Percentiles rank a stretch among this genome's conserved stretches.
Conservation (phyloP, 2,113 vertebrate genomes). For the Rhegmatorhina hoffmannsi region DNA sequence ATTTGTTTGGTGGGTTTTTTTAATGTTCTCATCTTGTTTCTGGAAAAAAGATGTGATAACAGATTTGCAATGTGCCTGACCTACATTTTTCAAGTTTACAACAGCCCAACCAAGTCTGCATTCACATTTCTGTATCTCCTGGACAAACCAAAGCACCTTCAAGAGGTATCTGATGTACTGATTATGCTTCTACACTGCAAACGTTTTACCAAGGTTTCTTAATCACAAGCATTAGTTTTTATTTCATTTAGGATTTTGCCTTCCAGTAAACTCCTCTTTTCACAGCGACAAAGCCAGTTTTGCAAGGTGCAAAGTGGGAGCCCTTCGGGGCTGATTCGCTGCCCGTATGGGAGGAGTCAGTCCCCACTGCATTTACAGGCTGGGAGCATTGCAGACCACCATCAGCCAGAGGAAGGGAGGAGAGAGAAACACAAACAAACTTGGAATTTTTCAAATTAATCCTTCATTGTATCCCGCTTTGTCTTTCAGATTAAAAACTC, state of each 20-base stretch:
- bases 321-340: neutral
- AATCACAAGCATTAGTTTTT: neutral
- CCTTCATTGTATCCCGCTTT: neutral
- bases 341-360: neutral
- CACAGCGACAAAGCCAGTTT: neutral
- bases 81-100: slow-evolving; percentile 3
- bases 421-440: neutral
- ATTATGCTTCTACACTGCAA: neutral
- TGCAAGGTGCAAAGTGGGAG: neutral
- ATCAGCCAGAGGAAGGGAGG: neutral
- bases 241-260: neutral
- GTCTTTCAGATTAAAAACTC: neutral
- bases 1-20: neutral
- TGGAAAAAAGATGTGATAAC: slow-evolving; percentile 14
- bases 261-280: neutral
- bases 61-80: slow-evolving; percentile 9
- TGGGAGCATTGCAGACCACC: neutral
- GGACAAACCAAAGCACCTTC: neutral
- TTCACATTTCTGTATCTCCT: slow-evolving; percentile 16
- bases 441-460: neutral
- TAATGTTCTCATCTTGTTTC: slow-evolving; percentile 28
- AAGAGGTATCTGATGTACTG: neutral
- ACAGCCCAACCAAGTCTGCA: neutral
- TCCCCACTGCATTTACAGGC: accelerated
- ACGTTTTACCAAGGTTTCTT: neutral